Evolutionary conservation across 2,797 vertebrate species (phyloP).

Genomic region (Hippocampus kuda): DNA sequence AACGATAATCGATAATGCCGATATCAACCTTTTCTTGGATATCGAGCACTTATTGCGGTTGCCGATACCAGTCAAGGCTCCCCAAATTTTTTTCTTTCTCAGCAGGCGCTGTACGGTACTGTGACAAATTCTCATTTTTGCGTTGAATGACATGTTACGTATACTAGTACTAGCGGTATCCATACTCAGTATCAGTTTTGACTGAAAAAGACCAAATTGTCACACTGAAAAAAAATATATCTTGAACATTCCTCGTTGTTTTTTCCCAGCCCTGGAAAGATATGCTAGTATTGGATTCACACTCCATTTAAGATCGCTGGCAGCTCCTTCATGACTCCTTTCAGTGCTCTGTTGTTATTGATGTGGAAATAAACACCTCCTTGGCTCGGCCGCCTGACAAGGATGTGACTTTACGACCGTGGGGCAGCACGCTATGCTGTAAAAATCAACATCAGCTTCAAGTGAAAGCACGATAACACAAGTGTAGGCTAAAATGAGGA

Average conservation of each 20-base stretch:
- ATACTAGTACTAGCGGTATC: no score
- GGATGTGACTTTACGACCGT: background rate
- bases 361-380: constrained; percentile 1
- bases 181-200: no score
- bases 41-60: no score
- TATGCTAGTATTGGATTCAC: background rate
- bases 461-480: background rate
- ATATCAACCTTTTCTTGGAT: no score
- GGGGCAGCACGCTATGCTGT: background rate
- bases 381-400: background rate
- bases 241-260: no score
- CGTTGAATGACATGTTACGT: no score
- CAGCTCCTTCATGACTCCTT: background rate
- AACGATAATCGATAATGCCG: no score
- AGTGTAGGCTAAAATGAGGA: background rate
- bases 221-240: background rate
- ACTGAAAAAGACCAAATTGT: no score
- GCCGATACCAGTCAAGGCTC: no score
- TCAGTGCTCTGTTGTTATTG: background rate
- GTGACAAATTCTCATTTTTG: no score
- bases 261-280: background rate
- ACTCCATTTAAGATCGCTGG: background rate
- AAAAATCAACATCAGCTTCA: background rate
- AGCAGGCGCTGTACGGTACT: no score
- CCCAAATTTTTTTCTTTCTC: no score